phyloP scores from a whole-genome alignment of 2,888 invertebrate genomes.

The Strigamia crassipes region DNA sequence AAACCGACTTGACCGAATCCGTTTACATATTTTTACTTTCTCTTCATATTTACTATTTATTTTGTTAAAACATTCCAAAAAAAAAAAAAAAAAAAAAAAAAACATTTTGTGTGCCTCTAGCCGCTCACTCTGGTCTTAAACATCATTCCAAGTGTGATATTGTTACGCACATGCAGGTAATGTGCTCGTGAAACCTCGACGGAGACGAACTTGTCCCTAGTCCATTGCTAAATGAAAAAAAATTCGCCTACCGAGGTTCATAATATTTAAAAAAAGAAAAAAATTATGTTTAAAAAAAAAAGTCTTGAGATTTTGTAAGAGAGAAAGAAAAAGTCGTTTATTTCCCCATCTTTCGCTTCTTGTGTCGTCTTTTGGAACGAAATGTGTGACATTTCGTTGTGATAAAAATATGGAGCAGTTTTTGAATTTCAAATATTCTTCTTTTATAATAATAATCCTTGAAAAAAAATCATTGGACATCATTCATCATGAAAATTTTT shows the following conservation, averaged over 20 bases:
- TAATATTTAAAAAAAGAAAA: constrained; percentile 22
- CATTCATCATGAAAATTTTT: constrained; percentile 34
- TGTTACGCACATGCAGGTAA: constrained; percentile 45
- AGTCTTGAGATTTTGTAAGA: constrained; percentile 27
- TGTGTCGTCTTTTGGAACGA: constrained; percentile 35
- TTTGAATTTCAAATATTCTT: constrained; percentile 40
- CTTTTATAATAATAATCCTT: constrained; percentile 38
- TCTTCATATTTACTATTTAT: constrained; percentile 26
- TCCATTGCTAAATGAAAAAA: constrained; percentile 31
- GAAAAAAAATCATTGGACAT: constrained; percentile 30
- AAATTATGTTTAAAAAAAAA: not conserved
- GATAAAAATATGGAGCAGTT: constrained; percentile 41
- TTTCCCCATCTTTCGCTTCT: constrained; percentile 27
- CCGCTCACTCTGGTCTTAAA: constrained; percentile 40
- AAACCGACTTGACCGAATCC: not conserved
- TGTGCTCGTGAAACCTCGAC: constrained; percentile 43
- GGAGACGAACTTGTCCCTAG: constrained; percentile 35
- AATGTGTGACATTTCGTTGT: constrained; percentile 39
- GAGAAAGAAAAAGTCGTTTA: constrained; percentile 30
- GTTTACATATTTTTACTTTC: constrained; percentile 8
- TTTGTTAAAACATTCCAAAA: constrained; percentile 30
- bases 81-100: no score
- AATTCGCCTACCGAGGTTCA: constrained; percentile 41
- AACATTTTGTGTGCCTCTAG: constrained; percentile 42
- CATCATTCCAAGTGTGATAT: constrained; percentile 42